Conservation (phyloP, 2,113 vertebrate species). For the Tragelaphus scriptus region DNA sequence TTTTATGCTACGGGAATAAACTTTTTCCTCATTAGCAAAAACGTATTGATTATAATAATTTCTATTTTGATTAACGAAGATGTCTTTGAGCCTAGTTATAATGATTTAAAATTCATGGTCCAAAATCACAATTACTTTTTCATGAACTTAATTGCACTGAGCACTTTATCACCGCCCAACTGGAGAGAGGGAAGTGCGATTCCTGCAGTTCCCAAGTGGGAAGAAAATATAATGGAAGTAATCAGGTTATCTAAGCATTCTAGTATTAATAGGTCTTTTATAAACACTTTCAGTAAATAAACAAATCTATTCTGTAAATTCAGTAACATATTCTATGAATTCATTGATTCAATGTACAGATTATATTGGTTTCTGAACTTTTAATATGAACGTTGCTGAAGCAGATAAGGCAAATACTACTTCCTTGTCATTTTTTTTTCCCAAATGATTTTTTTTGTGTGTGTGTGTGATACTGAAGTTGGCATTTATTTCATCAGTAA, state of each 20-base stretch:
- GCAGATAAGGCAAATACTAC: neutral
- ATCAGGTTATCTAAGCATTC: neutral
- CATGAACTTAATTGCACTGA: neutral
- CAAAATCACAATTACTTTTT: neutral
- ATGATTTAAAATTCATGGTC: neutral
- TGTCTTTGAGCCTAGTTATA: neutral
- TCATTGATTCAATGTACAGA: neutral
- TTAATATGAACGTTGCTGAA: neutral
- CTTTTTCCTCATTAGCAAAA: neutral
- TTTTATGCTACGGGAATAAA: neutral
- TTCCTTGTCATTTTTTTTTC: neutral
- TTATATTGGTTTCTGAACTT: neutral
- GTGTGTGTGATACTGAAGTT: neutral
- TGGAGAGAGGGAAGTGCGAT: neutral
- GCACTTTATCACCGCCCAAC: neutral
- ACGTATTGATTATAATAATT: neutral
- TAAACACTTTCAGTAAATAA: neutral
- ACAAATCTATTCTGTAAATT: neutral
- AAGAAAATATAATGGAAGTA: neutral
- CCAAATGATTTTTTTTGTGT: neutral
- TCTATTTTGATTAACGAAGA: neutral
- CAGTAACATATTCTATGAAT: neutral
- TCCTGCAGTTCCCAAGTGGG: neutral
- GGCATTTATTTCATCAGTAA: neutral
- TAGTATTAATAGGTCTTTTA: neutral